phyloP scores from a whole-genome alignment of 2,797 vertebrate species.

The Sebastes cheni region DNA sequence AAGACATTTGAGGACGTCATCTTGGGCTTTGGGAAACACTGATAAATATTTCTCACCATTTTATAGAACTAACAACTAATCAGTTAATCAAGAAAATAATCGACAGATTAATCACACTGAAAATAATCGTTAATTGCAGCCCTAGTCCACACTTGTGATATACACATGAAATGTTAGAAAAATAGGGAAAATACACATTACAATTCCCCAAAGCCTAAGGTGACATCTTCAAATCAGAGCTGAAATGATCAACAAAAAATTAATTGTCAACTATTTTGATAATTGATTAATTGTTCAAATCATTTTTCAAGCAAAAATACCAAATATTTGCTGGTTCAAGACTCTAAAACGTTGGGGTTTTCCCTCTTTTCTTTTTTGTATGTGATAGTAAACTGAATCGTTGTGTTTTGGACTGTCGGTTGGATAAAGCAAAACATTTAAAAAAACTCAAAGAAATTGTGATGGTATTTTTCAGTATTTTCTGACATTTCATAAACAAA shows the following conservation, averaged over 20 bases:
- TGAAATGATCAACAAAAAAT: neutral
- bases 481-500: neutral
- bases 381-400: neutral
- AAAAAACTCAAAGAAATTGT: neutral
- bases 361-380: neutral
- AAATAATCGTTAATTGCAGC: too few species aligned
- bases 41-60: too few species aligned
- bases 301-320: neutral
- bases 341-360: neutral
- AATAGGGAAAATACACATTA: neutral
- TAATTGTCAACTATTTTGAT: neutral
- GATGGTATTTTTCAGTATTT: neutral
- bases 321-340: neutral
- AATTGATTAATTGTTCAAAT: neutral
- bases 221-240: slow-evolving; percentile 1
- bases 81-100: too few species aligned
- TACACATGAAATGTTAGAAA: neutral
- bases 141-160: neutral
- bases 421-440: neutral
- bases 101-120: too few species aligned
- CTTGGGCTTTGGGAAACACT: too few species aligned
- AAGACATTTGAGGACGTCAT: too few species aligned
- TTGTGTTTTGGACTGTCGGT: neutral
- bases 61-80: too few species aligned
- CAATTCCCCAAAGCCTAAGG: neutral